Conservation (phyloP, 2,888 invertebrate genomes). For the Drosophila conformis region DNA sequence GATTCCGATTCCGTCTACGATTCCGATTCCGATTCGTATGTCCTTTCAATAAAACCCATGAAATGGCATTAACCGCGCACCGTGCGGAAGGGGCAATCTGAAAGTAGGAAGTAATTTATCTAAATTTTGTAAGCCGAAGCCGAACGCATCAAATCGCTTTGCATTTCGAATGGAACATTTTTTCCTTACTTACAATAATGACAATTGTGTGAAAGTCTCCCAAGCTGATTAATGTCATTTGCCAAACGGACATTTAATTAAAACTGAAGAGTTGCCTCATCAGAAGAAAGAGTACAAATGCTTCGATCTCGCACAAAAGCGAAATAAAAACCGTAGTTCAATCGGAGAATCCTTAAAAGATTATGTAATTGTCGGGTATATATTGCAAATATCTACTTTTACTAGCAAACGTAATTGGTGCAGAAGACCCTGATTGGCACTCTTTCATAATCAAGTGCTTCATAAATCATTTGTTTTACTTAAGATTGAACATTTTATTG, state of each 20-base stretch:
- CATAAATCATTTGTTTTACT: neutral
- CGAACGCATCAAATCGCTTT: conserved; percentile 49
- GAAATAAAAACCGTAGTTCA: neutral
- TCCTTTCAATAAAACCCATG: conserved; percentile 47
- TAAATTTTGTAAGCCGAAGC: conserved; percentile 52
- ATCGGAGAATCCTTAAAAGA: neutral
- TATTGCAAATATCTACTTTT: neutral
- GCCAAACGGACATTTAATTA: conserved; percentile 10
- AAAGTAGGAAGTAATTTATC: conserved; percentile 71
- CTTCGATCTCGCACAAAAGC: neutral
- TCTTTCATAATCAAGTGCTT: neutral
- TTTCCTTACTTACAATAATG: conserved; percentile 7
- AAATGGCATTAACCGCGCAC: conserved; percentile 42
- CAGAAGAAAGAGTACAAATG: neutral
- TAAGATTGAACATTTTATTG: neutral
- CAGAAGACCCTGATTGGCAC: neutral
- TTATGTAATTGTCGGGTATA: neutral
- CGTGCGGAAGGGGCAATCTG: conserved; percentile 12
- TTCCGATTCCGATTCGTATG: conserved; percentile 10
- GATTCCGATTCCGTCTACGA: neutral
- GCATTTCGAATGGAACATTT: conserved; percentile 38
- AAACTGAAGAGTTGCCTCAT: neutral
- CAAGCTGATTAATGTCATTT: conserved; percentile 60
- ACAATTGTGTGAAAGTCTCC: conserved; percentile 50
- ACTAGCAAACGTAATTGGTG: neutral